Conservation (phyloP, 92 coral and sea anemone genomes). For the Bergia sp. region DNA sequence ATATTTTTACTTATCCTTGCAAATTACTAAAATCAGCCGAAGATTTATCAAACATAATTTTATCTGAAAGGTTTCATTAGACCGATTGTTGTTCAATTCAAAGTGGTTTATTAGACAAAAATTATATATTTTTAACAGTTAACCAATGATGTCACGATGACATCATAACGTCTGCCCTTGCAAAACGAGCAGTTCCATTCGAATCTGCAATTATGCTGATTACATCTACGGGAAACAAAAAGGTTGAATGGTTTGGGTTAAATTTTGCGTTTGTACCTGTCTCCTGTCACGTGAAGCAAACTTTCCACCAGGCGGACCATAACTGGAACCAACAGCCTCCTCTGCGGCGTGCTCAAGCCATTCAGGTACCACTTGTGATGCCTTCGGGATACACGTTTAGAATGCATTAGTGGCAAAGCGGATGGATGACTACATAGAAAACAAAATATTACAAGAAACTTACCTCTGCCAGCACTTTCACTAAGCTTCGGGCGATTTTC, state of each 20-base stretch:
- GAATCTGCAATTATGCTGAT: not conserved
- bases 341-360: slow-evolving; percentile 94
- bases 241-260: not conserved
- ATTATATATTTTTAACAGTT: no score
- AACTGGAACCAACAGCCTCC: slow-evolving; percentile 89
- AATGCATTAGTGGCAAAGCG: not conserved
- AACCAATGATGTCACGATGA: no score
- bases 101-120: no score
- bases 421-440: not conserved
- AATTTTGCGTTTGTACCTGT: slow-evolving; percentile 62
- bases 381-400: slow-evolving; percentile 50
- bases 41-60: no score
- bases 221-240: not conserved
- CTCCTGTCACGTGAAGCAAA: slow-evolving; percentile 90
- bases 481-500: slow-evolving; percentile 88
- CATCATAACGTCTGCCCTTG: no score
- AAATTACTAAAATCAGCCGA: no score
- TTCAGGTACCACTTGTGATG: slow-evolving; percentile 83
- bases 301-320: slow-evolving; percentile 96
- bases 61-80: no score
- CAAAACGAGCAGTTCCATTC: no score
- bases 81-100: no score
- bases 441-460: not conserved
- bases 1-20: no score
- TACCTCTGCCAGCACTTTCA: slow-evolving; percentile 93